Evolutionary conservation across 2,797 vertebrate species (phyloP).

Genomic region (Triplophysa bombifrons): DNA sequence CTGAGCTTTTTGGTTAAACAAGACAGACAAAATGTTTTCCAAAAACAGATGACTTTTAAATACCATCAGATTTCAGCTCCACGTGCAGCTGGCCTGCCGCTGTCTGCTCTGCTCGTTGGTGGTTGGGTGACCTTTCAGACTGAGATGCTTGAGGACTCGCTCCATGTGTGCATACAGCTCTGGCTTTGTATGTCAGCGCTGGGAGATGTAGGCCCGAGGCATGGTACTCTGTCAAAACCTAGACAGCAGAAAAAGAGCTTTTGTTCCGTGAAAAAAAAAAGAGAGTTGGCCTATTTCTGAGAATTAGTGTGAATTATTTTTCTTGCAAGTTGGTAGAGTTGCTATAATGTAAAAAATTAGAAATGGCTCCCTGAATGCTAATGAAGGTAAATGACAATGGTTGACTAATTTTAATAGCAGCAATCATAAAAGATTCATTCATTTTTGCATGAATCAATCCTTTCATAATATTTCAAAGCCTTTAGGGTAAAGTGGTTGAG

Average conservation of each 20-base stretch:
- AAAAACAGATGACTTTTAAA: conserved; percentile 71
- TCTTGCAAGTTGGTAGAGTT: conserved; percentile 21
- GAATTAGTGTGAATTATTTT: conserved; percentile 43
- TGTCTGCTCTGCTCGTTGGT: conserved; percentile 53
- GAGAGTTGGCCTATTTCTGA: conserved; percentile 30
- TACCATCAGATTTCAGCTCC: conserved; percentile 73
- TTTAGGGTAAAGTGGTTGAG: not conserved
- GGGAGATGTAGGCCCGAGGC: conserved; percentile 56
- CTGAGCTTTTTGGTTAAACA: conserved; percentile 28
- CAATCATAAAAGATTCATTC: not conserved
- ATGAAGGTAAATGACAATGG: not conserved
- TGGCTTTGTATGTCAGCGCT: conserved; percentile 71
- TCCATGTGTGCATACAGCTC: conserved; percentile 67
- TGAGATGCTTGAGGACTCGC: conserved; percentile 67
- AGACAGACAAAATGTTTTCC: conserved; percentile 52
- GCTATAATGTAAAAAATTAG: not conserved
- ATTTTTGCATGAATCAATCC: not conserved
- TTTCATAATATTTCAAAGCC: not conserved
- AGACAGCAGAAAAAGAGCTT: conserved; percentile 66
- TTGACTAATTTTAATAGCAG: not conserved
- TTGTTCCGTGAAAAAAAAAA: conserved; percentile 62
- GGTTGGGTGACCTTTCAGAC: conserved; percentile 76
- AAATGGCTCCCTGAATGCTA: conserved; percentile 5
- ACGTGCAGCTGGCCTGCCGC: conserved; percentile 63
- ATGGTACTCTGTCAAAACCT: conserved; percentile 58